Base-by-base conservation (phyloP, 2,888 invertebrate species). In the Digitonthophagus gazella region DNA sequence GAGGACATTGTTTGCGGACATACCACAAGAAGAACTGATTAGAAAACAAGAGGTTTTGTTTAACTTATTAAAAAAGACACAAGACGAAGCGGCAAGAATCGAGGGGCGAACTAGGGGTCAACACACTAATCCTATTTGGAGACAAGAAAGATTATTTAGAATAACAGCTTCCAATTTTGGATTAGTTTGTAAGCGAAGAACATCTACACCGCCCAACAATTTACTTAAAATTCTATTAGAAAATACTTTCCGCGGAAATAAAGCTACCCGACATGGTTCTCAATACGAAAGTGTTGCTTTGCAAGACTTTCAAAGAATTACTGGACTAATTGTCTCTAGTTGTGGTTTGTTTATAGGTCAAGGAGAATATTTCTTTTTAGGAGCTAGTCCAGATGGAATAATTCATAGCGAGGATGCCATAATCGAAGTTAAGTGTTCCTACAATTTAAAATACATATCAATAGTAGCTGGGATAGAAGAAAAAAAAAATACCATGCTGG, bases 91-190 rank as follows among this genome's bases (percentile, higher is more conserved):
- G 4, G 6, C 3, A 3, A 22, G 3, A 15, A 58, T 58, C 6
- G 58, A 58, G 6, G 58, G 15, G 15, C 8, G 2, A 15, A 58
- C 15, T 2, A 58, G 58, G 15, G 14, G 58, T 6, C 58, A 58
- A 15, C 15, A 58, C 15, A 16, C 16, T 15, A 61, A 61, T 61
- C 18, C 18, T 6, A n/a, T 6, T 16, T 61, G 61, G 61, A 16
- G 16, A 16, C 61, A 61, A 19, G 15, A 61, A 2, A 61, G 61
- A 61, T 19, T 61, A 16, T 16, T 19, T 61, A 16, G 61, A 16
- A 16, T 61, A 15, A 61, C 18, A 16, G 61, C 61, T 16, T 61
- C 61, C 1, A 61, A 61, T 61, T 15, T 61, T 61, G 61, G 61
- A 3, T n/a, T 19, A 16, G 19, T 61, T 3, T 16, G 61, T 16